Conservation (phyloP, 1,140 invertebrate genomes). For the Drosophila kanapiae region DNA sequence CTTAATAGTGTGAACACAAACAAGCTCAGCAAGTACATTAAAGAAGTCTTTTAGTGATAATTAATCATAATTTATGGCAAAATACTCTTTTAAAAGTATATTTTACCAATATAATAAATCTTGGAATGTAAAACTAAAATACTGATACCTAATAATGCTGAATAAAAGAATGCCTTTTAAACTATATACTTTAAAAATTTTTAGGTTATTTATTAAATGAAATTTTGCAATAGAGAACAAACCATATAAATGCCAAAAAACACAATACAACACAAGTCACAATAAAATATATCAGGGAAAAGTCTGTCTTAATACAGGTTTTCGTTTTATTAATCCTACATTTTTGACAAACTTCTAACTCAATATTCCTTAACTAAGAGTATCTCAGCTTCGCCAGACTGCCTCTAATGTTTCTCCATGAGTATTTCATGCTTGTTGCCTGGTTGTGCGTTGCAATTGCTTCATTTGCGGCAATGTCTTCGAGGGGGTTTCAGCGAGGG, state of each 20-base stretch:
- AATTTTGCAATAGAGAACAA: background rate
- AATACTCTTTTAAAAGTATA: constrained; percentile 4
- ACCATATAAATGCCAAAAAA: too few species aligned
- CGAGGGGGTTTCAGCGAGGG: constrained; percentile 1
- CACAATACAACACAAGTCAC: too few species aligned
- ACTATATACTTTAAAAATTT: background rate
- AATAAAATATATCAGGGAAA: too few species aligned
- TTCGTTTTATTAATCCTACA: background rate
- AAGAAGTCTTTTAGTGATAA: constrained; percentile 2
- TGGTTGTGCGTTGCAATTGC: constrained; percentile 76
- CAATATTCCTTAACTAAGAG: background rate
- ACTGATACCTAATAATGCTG: too few species aligned
- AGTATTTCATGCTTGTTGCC: constrained; percentile 54
- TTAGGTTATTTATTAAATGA: accelerated
- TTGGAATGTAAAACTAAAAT: background rate
- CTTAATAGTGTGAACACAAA: background rate
- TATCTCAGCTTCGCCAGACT: background rate
- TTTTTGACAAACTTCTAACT: background rate
- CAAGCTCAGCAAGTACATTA: background rate
- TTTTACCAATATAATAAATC: background rate
- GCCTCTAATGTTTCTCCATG: constrained; percentile 10
- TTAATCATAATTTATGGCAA: constrained; percentile 8
- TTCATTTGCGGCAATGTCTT: constrained; percentile 80
- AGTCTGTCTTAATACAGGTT: background rate
- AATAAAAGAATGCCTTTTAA: too few species aligned